Conservation (phyloP, 2,797 vertebrate genomes). For the Tapirus indicus region DNA sequence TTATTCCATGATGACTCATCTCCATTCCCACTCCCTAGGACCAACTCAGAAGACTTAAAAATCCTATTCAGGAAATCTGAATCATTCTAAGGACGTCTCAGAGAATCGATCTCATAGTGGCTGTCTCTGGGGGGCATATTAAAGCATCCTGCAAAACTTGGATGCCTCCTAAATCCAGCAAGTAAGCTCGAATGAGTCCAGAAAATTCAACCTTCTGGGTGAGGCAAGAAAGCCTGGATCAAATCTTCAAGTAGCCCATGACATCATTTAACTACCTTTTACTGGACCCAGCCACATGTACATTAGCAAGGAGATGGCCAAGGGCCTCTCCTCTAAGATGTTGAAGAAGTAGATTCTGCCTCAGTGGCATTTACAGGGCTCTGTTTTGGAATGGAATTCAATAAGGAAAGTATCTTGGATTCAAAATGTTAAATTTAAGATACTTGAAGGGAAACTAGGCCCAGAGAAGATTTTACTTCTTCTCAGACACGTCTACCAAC, state of each 20-base stretch:
- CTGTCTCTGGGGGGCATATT: background rate
- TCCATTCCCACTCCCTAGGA: background rate
- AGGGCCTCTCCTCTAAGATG: background rate
- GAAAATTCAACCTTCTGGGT: constrained; percentile 21
- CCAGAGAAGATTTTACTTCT: constrained; percentile 65
- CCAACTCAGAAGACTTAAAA: background rate
- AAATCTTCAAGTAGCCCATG: background rate
- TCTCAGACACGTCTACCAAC: constrained; percentile 76
- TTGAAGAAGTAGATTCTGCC: background rate
- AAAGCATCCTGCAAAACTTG: background rate
- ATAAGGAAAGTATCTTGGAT: constrained; percentile 44
- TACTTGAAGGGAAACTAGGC: constrained; percentile 35
- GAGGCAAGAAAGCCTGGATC: background rate
- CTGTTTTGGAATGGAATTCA: constrained; percentile 1
- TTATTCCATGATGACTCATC: background rate
- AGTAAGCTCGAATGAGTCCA: background rate
- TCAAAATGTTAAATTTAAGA: constrained; percentile 53
- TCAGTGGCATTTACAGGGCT: background rate
- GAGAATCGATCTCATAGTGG: background rate
- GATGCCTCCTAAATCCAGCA: background rate
- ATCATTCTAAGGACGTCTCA: background rate
- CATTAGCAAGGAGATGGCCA: too few species aligned
- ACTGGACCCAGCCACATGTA: background rate
- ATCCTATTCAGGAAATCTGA: background rate
- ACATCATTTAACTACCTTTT: background rate